A percentile compares a stretch with the other conserved stretches of the same genome.
Evolutionary conservation across 2,888 invertebrate species (phyloP).

Genomic region (Adelphocoris suturalis): DNA sequence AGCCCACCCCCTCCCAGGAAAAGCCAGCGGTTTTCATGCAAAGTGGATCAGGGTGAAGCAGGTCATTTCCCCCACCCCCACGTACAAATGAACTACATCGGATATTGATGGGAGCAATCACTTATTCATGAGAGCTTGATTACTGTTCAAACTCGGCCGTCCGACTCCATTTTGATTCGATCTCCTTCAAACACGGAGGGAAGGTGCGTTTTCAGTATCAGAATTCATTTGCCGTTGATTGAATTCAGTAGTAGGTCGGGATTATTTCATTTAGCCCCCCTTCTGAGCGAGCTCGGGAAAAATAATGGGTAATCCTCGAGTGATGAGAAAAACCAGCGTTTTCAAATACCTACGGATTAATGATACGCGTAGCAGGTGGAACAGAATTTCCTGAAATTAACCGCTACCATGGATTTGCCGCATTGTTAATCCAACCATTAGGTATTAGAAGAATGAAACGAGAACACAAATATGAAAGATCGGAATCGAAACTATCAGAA

Average conservation of each 20-base stretch:
- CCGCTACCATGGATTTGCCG: no score
- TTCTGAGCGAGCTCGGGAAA: no score
- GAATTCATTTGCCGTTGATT: constrained; percentile 3
- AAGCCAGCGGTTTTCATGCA: background rate
- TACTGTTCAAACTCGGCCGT: constrained; percentile 15
- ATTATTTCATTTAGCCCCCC: background rate
- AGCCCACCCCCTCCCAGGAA: background rate
- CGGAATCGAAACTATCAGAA: no score
- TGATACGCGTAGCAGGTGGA: no score
- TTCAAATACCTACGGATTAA: no score
- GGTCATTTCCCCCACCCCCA: constrained; percentile 37
- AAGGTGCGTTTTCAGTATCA: background rate
- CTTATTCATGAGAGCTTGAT: constrained; percentile 62
- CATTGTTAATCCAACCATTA: no score
- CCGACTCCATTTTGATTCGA: constrained; percentile 1
- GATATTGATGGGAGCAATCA: constrained; percentile 60
- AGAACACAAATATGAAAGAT: no score
- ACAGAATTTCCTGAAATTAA: no score
- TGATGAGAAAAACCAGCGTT: no score
- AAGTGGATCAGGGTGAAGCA: constrained; percentile 15
- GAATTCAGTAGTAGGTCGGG: background rate
- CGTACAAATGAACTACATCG: constrained; percentile 33
- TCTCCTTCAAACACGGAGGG: background rate
- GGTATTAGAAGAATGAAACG: no score
- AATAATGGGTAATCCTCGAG: no score